Base-by-base conservation (phyloP, 2,113 vertebrate species). In the Diglossa brunneiventris region DNA sequence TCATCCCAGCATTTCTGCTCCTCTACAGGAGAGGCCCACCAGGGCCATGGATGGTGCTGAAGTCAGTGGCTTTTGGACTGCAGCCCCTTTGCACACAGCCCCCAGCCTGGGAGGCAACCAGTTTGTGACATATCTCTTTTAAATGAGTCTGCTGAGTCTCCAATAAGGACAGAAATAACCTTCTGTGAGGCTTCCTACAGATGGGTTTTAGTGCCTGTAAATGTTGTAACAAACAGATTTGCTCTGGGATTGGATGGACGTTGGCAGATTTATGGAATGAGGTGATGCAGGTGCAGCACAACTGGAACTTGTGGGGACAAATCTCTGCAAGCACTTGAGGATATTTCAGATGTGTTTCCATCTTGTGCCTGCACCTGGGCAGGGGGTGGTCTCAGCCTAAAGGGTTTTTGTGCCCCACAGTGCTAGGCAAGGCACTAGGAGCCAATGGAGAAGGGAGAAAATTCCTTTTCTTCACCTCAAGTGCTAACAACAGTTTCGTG, bases 141-240 rank as follows among this genome's bases (percentile, higher is more conserved):
- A 87, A 83, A 92, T 31, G 21, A 72, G 30, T 69, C 87, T 90
- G 61, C 70, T 89, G 83, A 84, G 74, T 31, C 76, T 95, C 80
- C 63, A 92, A 64, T 52, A 92, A 94, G 68, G 68, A 93, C 85
- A 89, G 90, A 96, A 95, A 90, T 72, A 95, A 93, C 56, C 68
- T 37, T n/a, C 7, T 31, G 37, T 10, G 4, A 52, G 37, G 30
- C 64, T 87, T 84, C 85, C 72, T 80, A 24, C 87, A 88, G 72
- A 52, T 75, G 80, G 79, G 56, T 46, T 90, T 89, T 64, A 83
- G 68, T 61, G 56, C 90, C 50, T 84, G 61, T 56, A 64, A 49
- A 78, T 46, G 80, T 83, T 75, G 90, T 52, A 68, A 80, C 53
- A 49, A 95, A 94, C 58, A 56, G 69, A 87, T 87, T 94, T 94